A percentile compares a stretch with the other conserved stretches of the same genome.
Conservation (phyloP, 2,797 vertebrate genomes). For the Threskiornis aethiopicus region DNA sequence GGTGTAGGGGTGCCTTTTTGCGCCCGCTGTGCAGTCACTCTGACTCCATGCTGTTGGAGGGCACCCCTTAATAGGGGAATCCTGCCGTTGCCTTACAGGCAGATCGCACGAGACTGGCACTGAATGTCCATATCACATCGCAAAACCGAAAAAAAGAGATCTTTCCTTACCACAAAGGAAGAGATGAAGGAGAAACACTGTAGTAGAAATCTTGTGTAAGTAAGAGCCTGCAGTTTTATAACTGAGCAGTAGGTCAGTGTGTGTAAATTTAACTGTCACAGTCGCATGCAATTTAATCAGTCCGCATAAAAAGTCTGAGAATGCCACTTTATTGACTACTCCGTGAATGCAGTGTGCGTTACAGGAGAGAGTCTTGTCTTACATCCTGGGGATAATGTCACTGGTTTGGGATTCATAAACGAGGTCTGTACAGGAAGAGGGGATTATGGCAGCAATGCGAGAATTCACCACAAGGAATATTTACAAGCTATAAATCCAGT, state of each 20-base stretch:
- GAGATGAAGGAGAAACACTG: background rate
- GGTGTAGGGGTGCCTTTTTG: background rate
- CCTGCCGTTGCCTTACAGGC: background rate
- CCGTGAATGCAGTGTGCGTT: background rate
- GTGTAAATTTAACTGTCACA: slow-evolving; percentile 4
- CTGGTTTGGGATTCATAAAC: slow-evolving; percentile 62
- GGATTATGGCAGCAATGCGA: slow-evolving; percentile 57
- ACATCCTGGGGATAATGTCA: slow-evolving; percentile 54
- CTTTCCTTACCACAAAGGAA: background rate
- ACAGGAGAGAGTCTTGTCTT: slow-evolving; percentile 40
- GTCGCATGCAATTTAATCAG: background rate
- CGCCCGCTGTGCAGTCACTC: background rate
- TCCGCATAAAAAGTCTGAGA: slow-evolving; percentile 10
- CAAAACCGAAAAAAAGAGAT: background rate
- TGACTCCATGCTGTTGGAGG: background rate
- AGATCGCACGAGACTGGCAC: background rate
- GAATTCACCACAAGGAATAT: slow-evolving; percentile 68
- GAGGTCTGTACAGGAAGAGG: slow-evolving; percentile 64
- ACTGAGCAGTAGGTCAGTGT: background rate
- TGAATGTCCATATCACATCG: background rate
- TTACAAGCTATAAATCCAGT: slow-evolving; percentile 76
- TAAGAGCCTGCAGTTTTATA: background rate
- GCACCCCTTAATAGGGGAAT: background rate
- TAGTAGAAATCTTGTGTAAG: background rate
- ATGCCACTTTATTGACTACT: slow-evolving; percentile 46